Evolutionary conservation across 2,888 invertebrate genomes (phyloP).

Genomic region (Ecliptopera silaceata): DNA sequence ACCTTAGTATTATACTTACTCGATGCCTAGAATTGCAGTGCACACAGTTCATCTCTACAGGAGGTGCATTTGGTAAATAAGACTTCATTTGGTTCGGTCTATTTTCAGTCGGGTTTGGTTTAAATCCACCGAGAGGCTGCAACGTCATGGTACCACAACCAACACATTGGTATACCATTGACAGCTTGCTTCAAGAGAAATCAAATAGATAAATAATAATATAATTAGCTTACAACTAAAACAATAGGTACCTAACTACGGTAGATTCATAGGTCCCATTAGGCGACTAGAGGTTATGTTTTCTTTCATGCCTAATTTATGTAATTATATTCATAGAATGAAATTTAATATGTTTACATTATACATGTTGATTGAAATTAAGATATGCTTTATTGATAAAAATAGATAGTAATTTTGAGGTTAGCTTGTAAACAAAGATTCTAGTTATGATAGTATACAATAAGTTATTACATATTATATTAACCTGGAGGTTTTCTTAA

Average conservation of each 20-base stretch:
- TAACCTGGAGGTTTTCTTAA: conserved; percentile 93
- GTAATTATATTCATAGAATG: too few species aligned
- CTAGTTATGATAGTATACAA: too few species aligned
- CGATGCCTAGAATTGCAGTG: conserved; percentile 90
- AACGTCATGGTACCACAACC: conserved; percentile 93
- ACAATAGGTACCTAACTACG: too few species aligned
- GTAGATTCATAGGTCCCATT: too few species aligned
- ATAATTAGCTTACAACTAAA: too few species aligned
- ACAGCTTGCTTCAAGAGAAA: conserved; percentile 83
- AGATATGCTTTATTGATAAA: too few species aligned
- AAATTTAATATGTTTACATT: too few species aligned
- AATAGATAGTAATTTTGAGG: too few species aligned
- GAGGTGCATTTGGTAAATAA: conserved; percentile 87
- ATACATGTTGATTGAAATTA: too few species aligned
- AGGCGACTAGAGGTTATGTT: too few species aligned
- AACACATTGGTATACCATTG: conserved; percentile 94
- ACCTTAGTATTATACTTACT: conserved; percentile 69
- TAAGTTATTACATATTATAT: background rate
- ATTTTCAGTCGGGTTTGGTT: conserved; percentile 82
- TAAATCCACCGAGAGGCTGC: conserved; percentile 88
- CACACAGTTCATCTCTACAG: conserved; percentile 85
- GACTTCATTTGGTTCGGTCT: conserved; percentile 83
- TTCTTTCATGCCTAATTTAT: too few species aligned
- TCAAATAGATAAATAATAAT: background rate
- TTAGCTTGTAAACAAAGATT: too few species aligned